Evolutionary conservation across 2,797 vertebrate species (phyloP).

Genomic region (Nannoperca obscura): DNA sequence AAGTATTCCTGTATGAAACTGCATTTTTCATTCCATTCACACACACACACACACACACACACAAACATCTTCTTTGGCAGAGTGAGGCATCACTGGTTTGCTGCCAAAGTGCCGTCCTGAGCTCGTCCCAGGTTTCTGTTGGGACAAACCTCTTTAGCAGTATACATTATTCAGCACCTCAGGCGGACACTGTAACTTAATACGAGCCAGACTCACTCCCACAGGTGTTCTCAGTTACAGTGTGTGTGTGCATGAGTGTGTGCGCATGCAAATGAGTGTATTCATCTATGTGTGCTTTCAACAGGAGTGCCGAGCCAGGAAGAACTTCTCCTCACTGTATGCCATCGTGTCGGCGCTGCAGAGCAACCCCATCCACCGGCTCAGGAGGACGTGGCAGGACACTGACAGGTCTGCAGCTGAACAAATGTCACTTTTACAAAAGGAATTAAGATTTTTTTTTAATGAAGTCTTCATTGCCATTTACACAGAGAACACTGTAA

Average conservation of each 20-base stretch:
- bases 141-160: constrained; percentile 52
- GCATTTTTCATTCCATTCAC: constrained; percentile 23
- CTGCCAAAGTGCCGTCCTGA: constrained; percentile 36
- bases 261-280: constrained; percentile 18
- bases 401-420: constrained; percentile 85
- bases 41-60: constrained; percentile 10
- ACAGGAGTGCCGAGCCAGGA: constrained; percentile 90
- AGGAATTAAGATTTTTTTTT: background rate
- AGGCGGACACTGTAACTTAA: constrained; percentile 50
- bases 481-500: background rate
- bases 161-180: constrained; percentile 65
- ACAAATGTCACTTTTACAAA: background rate
- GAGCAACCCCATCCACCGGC: constrained; percentile 92
- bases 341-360: constrained; percentile 92
- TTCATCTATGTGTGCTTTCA: constrained; percentile 36
- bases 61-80: constrained; percentile 33
- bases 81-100: constrained; percentile 20
- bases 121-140: constrained; percentile 15
- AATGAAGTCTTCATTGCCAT: background rate
- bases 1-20: constrained; percentile 7
- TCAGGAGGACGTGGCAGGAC: constrained; percentile 91
- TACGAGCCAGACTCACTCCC: constrained; percentile 30
- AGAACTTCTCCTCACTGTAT: constrained; percentile 93
- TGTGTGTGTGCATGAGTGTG: constrained; percentile 8
- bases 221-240: constrained; percentile 55